phyloP scores from a whole-genome alignment of 1,140 invertebrate species.

The Zaprionus kolodkinae region DNA sequence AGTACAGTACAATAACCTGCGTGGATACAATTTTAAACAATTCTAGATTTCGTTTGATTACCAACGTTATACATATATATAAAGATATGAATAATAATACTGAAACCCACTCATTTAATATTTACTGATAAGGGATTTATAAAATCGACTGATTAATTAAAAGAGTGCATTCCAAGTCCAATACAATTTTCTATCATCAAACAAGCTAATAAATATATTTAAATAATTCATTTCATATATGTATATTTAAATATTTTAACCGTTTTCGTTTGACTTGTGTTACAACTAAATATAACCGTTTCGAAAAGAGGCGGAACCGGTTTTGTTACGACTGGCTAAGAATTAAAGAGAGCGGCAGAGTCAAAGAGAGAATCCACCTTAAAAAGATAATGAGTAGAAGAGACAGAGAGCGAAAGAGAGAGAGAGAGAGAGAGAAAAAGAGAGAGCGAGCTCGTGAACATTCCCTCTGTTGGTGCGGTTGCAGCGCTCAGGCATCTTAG shows the following conservation, averaged over 20 bases:
- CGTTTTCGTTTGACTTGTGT: conserved; percentile 9
- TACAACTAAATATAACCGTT: conserved; percentile 26
- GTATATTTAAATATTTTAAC: conserved; percentile 35
- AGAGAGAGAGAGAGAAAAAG: background rate
- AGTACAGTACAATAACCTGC: too few species aligned
- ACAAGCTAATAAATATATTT: background rate
- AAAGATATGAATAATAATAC: background rate
- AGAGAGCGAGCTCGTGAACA: background rate
- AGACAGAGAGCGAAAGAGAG: conserved; percentile 18
- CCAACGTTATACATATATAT: too few species aligned
- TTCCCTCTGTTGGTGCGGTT: conserved; percentile 24
- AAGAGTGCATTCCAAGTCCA: conserved; percentile 8
- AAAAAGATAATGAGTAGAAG: conserved; percentile 27
- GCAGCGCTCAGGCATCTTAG: conserved; percentile 11
- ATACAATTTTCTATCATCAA: background rate
- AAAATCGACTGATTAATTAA: conserved; percentile 17
- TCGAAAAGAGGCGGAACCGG: conserved; percentile 36
- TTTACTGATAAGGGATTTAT: conserved; percentile 21
- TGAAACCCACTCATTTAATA: background rate
- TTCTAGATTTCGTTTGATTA: too few species aligned
- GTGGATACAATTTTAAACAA: too few species aligned
- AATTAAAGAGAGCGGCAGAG: conserved; percentile 11
- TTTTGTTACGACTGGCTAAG: conserved; percentile 31
- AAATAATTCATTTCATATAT: conserved; percentile 8
- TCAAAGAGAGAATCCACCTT: background rate